Conservation (phyloP, 1,140 invertebrate genomes). For the Oryctes rhinoceros region DNA sequence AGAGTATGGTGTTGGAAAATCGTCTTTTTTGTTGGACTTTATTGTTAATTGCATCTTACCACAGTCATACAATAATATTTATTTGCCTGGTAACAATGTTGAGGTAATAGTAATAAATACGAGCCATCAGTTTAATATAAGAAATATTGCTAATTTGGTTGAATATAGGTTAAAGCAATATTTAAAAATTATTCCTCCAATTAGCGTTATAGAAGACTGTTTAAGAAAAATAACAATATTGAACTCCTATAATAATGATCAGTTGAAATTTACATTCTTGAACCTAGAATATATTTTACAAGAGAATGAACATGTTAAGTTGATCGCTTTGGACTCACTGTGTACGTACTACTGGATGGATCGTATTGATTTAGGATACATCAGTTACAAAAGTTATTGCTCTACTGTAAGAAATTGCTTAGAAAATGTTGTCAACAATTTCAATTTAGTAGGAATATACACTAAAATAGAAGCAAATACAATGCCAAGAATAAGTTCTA, state of each 20-base stretch:
- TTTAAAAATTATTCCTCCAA: not conserved
- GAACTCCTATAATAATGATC: conserved; percentile 31
- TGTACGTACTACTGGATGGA: conserved; percentile 38
- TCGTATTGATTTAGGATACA: not conserved
- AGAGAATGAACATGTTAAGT: conserved; percentile 9
- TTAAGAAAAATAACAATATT: conserved; percentile 24
- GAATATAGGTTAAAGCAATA: not conserved
- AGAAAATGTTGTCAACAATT: not conserved
- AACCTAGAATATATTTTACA: conserved; percentile 22
- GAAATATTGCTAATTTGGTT: not conserved
- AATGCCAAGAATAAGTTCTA: not conserved
- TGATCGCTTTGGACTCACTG: conserved; percentile 33
- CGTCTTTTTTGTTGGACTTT: conserved; percentile 8
- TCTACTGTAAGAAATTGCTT: conserved; percentile 11
- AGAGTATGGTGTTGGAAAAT: conserved; percentile 36
- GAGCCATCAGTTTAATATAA: conserved; percentile 35
- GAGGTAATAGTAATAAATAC: conserved; percentile 9
- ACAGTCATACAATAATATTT: not conserved
- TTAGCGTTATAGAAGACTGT: conserved; percentile 22
- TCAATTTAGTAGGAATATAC: conserved; percentile 14
- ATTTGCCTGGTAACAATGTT: conserved; percentile 7
- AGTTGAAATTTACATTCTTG: conserved; percentile 33
- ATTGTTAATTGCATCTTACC: conserved; percentile 8
- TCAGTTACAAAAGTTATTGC: conserved; percentile 27
- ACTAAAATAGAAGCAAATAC: not conserved